Evolutionary conservation across 2,113 vertebrate genomes (phyloP), one percentile per base, ranked within the genome.

Genomic region (Eubucco bourcierii): DNA sequence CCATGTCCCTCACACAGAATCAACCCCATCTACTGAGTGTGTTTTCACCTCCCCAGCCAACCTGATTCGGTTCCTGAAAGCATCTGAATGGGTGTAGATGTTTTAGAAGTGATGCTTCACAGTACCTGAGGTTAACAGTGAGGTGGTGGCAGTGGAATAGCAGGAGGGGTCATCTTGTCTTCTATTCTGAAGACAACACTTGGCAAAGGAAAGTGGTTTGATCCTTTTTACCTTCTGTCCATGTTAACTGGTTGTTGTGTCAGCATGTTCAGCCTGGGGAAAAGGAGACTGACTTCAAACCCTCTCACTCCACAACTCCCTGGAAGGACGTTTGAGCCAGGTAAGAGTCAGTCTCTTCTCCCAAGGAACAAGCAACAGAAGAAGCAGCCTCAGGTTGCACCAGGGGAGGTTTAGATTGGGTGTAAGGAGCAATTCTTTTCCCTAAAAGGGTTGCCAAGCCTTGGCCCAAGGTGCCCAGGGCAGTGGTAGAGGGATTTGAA

Each of bases 91-190:
- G 70, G 66, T 4, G 53, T 11, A 5, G 70, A 1, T 47, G 60
- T 17, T 19, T 61, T 6, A 3, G 2, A 20, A 28, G 23, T 1
- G 67, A 20, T 10, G 6, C 29, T 3, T 34, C 9, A 0, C 47
- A 5, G n/a, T 0, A 1, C 1, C 4, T 8, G 5, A 28, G 44
- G 39, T 68, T 9, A 1, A 7, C 21, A 29, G 15, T 0, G 2
- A 2, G 50, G 56, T 27, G 0, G 23, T 3, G 4, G 3, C 6
- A 4, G 39, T 7, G 46, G n/a, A 31, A 6, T 2, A 23, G 14
- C 3, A 2, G 0, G 34, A 24, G 37, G 58, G 41, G 31, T 20
- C 70, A 2, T 7, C 37, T 29, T 9, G 6, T 15, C 10, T 34
- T 53, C 0, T 16, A 1, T 28, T 24, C 73, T 14, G 28, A 28